Evolutionary conservation across 2,797 vertebrate genomes (phyloP).

Genomic region (Alosa sapidissima): DNA sequence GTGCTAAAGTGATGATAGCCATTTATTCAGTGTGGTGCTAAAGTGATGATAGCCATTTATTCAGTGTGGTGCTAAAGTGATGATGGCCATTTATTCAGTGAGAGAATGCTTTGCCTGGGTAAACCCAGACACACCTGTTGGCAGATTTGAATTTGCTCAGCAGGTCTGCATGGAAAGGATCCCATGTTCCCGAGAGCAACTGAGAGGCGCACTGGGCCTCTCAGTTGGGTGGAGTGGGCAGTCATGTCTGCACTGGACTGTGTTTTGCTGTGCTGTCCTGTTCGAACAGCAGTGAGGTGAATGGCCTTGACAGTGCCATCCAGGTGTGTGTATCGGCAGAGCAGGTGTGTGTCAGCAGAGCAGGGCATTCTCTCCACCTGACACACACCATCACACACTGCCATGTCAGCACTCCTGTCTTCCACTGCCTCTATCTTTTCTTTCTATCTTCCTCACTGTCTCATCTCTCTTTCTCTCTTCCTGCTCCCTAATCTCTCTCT

Average conservation of each 20-base stretch:
- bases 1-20: no score
- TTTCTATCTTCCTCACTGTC: neutral
- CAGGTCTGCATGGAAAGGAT: no score
- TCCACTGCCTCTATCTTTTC: neutral
- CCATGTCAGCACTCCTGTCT: neutral
- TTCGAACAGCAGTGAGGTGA: constrained; percentile 21
- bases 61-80: no score
- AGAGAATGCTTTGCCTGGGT: no score
- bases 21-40: no score
- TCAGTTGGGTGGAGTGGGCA: no score
- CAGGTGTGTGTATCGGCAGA: neutral
- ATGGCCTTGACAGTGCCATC: neutral
- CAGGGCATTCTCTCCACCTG: neutral
- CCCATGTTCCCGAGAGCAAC: no score
- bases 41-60: no score
- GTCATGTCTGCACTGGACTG: neutral
- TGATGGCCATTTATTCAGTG: no score
- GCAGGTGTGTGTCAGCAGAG: neutral
- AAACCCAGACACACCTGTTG: no score
- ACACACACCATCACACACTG: neutral
- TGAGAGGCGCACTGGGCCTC: no score
- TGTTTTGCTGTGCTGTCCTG: neutral
- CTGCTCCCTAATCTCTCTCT: neutral
- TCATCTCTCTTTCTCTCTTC: neutral
- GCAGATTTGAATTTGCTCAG: no score